phyloP scores from a whole-genome alignment of 2,888 invertebrate genomes.

The Rosalia funebris region DNA sequence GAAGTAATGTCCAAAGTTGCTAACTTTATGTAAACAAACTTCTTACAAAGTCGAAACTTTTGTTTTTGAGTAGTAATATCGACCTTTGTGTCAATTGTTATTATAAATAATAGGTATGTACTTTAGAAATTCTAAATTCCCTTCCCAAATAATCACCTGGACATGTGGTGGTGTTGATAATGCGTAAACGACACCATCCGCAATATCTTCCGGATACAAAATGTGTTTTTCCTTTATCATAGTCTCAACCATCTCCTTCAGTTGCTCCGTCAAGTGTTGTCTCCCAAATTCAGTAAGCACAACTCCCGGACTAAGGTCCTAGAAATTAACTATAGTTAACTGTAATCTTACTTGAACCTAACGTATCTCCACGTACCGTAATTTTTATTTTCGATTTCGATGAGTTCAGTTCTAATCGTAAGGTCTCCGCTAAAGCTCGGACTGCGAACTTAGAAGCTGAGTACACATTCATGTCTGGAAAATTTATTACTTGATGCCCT shows the following conservation, averaged over 20 bases:
- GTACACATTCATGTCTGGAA: slow-evolving; percentile 34
- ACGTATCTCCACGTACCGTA: slow-evolving; percentile 10
- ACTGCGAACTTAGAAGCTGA: slow-evolving; percentile 16
- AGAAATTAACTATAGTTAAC: slow-evolving; percentile 1
- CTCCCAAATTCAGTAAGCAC: slow-evolving; percentile 22
- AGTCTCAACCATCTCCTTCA: too few relatives aligned
- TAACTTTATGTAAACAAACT: too few relatives aligned
- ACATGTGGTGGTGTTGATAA: slow-evolving; percentile 15
- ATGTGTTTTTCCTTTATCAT: not conserved
- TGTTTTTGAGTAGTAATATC: not conserved
- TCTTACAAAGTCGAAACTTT: not conserved
- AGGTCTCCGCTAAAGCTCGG: too few relatives aligned
- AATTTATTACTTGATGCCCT: slow-evolving; percentile 39
- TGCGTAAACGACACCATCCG: slow-evolving; percentile 15
- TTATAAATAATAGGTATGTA: slow-evolving; percentile 32
- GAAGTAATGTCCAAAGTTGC: too few relatives aligned
- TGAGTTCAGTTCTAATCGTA: slow-evolving; percentile 15
- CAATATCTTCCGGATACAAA: slow-evolving; percentile 17
- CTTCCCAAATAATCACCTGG: slow-evolving; percentile 29
- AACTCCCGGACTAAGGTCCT: slow-evolving; percentile 31
- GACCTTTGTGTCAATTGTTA: not conserved
- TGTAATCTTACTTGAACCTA: not conserved
- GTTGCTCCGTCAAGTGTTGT: not conserved
- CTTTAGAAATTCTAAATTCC: slow-evolving; percentile 56
- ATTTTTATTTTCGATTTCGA: too few relatives aligned